Conservation (phyloP, 2,797 vertebrate genomes). For the Sebastolobus altivelis region DNA sequence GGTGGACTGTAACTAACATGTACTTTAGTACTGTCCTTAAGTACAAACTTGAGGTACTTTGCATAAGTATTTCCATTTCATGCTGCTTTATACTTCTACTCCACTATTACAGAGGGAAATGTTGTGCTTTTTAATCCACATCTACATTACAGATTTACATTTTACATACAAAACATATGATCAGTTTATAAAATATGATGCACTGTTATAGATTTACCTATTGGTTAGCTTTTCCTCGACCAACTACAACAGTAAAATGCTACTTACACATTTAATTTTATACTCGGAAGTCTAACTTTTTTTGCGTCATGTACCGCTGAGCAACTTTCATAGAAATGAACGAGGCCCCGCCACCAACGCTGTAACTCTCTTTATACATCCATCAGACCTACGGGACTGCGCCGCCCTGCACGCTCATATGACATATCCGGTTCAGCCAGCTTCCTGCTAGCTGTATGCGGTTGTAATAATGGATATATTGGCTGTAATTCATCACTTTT, state of each 20-base stretch:
- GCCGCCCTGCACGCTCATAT: too few species aligned
- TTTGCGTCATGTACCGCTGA: too few species aligned
- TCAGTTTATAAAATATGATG: not conserved
- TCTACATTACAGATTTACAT: not conserved
- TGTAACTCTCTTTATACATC: too few species aligned
- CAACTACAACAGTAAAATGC: not conserved
- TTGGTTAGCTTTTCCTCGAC: not conserved
- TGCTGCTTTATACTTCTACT: not conserved
- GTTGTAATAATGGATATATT: too few species aligned
- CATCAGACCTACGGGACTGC: too few species aligned
- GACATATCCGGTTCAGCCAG: too few species aligned
- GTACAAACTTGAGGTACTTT: not conserved
- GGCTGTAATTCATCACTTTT: too few species aligned
- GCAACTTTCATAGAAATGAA: too few species aligned
- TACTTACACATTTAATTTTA: not conserved
- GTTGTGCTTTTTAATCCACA: not conserved
- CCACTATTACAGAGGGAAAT: not conserved
- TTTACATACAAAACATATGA: not conserved
- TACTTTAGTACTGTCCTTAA: not conserved
- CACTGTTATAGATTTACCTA: not conserved
- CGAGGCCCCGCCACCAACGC: too few species aligned
- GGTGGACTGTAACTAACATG: not conserved
- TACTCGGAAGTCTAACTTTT: too few species aligned
- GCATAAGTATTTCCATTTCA: not conserved
- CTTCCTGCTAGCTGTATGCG: too few species aligned